phyloP scores from a whole-genome alignment of 2,888 invertebrate species.

The Ormyrus labotus region DNA sequence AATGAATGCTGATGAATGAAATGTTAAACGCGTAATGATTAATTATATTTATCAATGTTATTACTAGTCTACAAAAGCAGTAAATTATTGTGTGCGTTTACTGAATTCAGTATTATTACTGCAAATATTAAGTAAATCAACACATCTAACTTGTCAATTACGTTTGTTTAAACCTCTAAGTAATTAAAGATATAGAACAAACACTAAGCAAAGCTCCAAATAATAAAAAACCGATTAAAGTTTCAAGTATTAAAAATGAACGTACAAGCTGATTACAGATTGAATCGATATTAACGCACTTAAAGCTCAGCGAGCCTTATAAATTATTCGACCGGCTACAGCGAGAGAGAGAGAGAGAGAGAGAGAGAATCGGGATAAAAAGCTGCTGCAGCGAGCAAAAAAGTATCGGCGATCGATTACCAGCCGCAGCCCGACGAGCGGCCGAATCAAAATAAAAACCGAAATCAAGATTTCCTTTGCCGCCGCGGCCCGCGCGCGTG shows the following conservation, averaged over 20 bases:
- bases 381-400: background rate
- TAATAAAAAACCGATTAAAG: background rate
- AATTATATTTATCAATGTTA: too few relatives aligned
- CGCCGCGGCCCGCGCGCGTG: background rate
- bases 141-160: too few relatives aligned
- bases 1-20: too few relatives aligned
- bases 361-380: too few relatives aligned
- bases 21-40: too few relatives aligned
- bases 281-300: constrained; percentile 6
- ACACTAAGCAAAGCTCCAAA: background rate
- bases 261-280: background rate
- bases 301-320: constrained; percentile 7
- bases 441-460: constrained; percentile 38
- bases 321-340: constrained; percentile 40
- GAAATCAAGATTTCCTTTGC: constrained; percentile 36
- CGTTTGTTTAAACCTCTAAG: too few relatives aligned
- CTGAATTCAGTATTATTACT: too few relatives aligned
- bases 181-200: too few relatives aligned
- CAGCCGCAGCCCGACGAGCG: background rate
- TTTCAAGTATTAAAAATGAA: background rate
- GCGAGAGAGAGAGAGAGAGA: too few relatives aligned
- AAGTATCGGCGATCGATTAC: constrained; percentile 30
- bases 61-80: too few relatives aligned
- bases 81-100: too few relatives aligned
- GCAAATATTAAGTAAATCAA: too few relatives aligned